Evolutionary conservation across 1,140 invertebrate species (phyloP).

Genomic region (Bathynomus jamesi): DNA sequence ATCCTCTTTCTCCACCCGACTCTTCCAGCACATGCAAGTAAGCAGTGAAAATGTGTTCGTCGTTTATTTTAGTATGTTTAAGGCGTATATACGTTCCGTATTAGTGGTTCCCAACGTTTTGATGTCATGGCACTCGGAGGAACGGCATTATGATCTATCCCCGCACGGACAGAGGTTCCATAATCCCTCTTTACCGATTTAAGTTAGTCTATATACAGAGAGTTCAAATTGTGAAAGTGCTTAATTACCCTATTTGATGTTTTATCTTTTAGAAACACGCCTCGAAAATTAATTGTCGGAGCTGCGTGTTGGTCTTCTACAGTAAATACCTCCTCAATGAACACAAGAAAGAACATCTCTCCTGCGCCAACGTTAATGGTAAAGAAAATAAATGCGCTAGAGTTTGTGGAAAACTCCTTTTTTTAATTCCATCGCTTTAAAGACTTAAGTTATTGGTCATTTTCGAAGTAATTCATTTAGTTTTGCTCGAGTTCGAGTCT

Average conservation of each 20-base stretch:
- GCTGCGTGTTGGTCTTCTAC: slow-evolving; percentile 17
- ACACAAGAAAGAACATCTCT: slow-evolving; percentile 24
- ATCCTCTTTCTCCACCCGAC: slow-evolving; percentile 17
- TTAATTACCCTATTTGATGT: too few relatives aligned
- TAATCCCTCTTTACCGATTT: too few relatives aligned
- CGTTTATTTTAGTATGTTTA: not conserved
- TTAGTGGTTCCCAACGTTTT: not conserved
- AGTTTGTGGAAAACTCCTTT: too few relatives aligned
- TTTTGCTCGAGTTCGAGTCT: too few relatives aligned
- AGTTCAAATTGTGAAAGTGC: too few relatives aligned
- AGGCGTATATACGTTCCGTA: not conserved
- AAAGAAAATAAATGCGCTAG: not conserved
- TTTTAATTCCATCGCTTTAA: too few relatives aligned
- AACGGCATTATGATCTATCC: too few relatives aligned
- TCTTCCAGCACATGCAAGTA: slow-evolving; percentile 32
- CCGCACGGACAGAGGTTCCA: too few relatives aligned
- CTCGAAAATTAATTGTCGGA: slow-evolving; percentile 7
- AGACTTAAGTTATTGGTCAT: too few relatives aligned
- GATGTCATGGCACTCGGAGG: not conserved
- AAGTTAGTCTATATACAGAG: too few relatives aligned
- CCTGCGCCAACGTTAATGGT: slow-evolving; percentile 3
- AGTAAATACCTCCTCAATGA: slow-evolving; percentile 21
- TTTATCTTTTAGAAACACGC: slow-evolving; percentile 13
- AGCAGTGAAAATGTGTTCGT: not conserved
- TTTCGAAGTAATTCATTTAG: too few relatives aligned